phyloP scores from a whole-genome alignment of 1,140 invertebrate species.

The Drosophila micromelanica region DNA sequence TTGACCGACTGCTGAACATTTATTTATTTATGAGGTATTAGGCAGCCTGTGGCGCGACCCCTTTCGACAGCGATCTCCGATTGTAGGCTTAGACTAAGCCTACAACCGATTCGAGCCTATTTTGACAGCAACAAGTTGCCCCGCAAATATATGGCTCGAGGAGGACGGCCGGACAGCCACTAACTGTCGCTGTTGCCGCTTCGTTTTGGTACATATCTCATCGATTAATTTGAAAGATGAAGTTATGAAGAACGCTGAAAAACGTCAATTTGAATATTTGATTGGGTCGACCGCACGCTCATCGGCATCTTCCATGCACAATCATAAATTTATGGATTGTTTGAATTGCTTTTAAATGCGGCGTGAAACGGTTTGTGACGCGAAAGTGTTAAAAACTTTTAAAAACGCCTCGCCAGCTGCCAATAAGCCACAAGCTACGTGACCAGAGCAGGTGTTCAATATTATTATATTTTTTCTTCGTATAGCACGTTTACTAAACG shows the following conservation, averaged over 20 bases:
- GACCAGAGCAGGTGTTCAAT: slow-evolving; percentile 71
- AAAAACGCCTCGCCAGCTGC: slow-evolving; percentile 47
- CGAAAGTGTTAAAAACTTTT: slow-evolving; percentile 47
- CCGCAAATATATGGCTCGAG: slow-evolving; percentile 67
- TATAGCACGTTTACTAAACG: slow-evolving; percentile 35
- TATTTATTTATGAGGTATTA: slow-evolving; percentile 79
- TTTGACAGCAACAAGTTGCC: slow-evolving; percentile 81
- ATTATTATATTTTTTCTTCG: background rate
- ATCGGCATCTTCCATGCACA: slow-evolving; percentile 34
- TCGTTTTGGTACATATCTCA: slow-evolving; percentile 77
- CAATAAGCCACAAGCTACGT: slow-evolving; percentile 56
- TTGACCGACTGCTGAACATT: slow-evolving; percentile 60
- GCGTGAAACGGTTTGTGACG: slow-evolving; percentile 76
- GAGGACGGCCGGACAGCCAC: slow-evolving; percentile 21
- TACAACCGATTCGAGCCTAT: slow-evolving; percentile 36
- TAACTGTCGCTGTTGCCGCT: slow-evolving; percentile 59
- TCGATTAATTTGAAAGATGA: slow-evolving; percentile 81
- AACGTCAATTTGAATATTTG: slow-evolving; percentile 77
- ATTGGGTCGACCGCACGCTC: slow-evolving; percentile 52
- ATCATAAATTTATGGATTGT: slow-evolving; percentile 75
- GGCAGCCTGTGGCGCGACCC: slow-evolving; percentile 52
- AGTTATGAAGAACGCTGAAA: slow-evolving; percentile 79
- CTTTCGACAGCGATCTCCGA: slow-evolving; percentile 1
- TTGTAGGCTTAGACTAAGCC: background rate
- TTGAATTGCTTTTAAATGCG: slow-evolving; percentile 66